A percentile compares a stretch with the other conserved stretches of the same genome.
Evolutionary conservation across 2,888 invertebrate species (phyloP).

Genomic region (Leucozona laternaria): DNA sequence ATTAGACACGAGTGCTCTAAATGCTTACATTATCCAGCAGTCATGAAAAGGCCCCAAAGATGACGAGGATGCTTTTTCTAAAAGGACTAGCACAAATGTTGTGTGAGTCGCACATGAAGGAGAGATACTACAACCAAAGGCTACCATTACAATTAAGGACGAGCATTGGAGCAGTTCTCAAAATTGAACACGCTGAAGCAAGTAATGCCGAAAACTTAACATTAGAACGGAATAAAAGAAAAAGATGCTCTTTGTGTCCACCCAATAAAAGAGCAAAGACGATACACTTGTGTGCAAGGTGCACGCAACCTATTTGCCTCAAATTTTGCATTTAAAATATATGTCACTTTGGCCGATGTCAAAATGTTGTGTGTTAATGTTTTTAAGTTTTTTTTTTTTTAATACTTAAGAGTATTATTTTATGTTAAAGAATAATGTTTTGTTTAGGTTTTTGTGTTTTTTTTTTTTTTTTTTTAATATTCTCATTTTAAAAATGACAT

Average conservation of each 20-base stretch:
- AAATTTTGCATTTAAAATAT: too few species aligned
- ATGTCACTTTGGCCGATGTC: too few species aligned
- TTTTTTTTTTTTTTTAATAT: too few species aligned
- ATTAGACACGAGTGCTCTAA: neutral
- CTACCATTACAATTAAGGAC: conserved; percentile 12
- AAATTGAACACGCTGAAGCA: conserved; percentile 9
- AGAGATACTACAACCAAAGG: conserved; percentile 28
- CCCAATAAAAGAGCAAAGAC: conserved; percentile 19
- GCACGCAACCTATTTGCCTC: conserved; percentile 12
- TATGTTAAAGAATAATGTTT: too few species aligned
- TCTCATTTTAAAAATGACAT: too few species aligned
- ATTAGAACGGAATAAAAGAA: conserved; percentile 15
- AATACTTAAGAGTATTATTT: too few species aligned
- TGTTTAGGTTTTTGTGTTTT: too few species aligned
- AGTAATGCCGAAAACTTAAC: neutral
- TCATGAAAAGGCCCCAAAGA: conserved; percentile 9
- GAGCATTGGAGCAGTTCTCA: neutral
- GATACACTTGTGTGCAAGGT: conserved; percentile 16
- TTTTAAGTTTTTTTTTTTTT: too few species aligned
- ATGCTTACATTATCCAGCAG: conserved; percentile 37
- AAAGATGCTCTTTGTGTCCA: conserved; percentile 32
- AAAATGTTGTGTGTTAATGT: too few species aligned
- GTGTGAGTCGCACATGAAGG: conserved; percentile 23
- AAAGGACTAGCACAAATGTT: conserved; percentile 31
- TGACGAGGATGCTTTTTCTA: conserved; percentile 19